A percentile compares a stretch with the other conserved stretches of the same genome.
Evolutionary conservation across 2,888 invertebrate genomes (phyloP).

Genomic region (Melikaiella ostensackeni): DNA sequence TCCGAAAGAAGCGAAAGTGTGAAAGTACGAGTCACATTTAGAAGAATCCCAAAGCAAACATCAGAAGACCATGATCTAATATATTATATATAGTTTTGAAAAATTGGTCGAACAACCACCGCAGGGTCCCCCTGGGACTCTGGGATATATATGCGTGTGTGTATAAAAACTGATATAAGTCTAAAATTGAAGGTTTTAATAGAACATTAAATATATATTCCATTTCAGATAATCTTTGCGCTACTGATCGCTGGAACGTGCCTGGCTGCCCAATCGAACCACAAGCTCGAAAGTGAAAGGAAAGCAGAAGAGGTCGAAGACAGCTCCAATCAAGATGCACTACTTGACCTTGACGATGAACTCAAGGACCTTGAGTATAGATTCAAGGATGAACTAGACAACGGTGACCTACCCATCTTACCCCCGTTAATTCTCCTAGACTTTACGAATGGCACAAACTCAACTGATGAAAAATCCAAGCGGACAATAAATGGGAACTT

Average conservation of each 20-base stretch:
- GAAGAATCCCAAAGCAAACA: slow-evolving; percentile 34
- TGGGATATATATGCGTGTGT: neutral
- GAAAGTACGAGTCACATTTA: neutral
- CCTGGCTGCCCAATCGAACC: slow-evolving; percentile 29
- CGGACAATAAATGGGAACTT: slow-evolving; percentile 86
- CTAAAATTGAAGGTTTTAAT: neutral
- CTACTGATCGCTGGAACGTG: slow-evolving; percentile 58
- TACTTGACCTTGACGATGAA: slow-evolving; percentile 48
- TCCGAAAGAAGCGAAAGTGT: neutral
- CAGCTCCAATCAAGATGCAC: slow-evolving; percentile 38
- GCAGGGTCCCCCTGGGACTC: too few relatives aligned
- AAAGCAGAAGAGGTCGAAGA: slow-evolving; percentile 38
- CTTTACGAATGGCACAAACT: slow-evolving; percentile 67
- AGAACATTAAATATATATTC: slow-evolving; percentile 19
- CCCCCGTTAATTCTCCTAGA: slow-evolving; percentile 73
- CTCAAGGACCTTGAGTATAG: slow-evolving; percentile 48
- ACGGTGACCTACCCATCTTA: slow-evolving; percentile 65
- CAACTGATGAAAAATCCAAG: slow-evolving; percentile 78
- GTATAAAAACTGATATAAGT: neutral
- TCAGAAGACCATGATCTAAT: neutral
- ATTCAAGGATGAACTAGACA: slow-evolving; percentile 46
- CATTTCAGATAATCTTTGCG: slow-evolving; percentile 65
- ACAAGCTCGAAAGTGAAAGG: slow-evolving; percentile 42
- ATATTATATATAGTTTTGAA: too few relatives aligned
- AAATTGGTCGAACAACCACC: too few relatives aligned